phyloP scores from a whole-genome alignment of 2,888 invertebrate genomes.

The Sericinus montela region DNA sequence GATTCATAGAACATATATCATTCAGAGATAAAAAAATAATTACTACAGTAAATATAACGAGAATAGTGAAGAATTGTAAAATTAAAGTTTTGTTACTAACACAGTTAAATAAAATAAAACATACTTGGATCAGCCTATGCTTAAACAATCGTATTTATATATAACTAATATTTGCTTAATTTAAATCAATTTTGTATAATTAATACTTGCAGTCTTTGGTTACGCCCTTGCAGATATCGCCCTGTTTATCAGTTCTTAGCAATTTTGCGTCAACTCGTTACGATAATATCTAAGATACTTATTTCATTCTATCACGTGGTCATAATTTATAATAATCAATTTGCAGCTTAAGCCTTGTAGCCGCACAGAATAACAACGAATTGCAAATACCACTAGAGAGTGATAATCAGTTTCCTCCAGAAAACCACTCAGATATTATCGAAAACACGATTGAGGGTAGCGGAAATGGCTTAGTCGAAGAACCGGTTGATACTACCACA shows the following conservation, averaged over 20 bases:
- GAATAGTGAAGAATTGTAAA: no score
- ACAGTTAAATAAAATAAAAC: no score
- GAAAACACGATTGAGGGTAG: conserved; percentile 47
- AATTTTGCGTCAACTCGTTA: conserved; percentile 60
- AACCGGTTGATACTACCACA: conserved; percentile 36
- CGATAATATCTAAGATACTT: conserved; percentile 49
- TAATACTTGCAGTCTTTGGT: conserved; percentile 26
- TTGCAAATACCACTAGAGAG: conserved; percentile 57
- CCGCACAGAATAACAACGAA: conserved; percentile 57
- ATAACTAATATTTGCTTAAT: no score
- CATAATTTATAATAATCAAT: conserved; percentile 25
- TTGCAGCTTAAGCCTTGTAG: conserved; percentile 33
- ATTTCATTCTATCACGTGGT: conserved; percentile 53
- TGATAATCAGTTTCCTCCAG: conserved; percentile 65
- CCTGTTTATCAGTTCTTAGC: conserved; percentile 61
- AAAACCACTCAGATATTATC: conserved; percentile 43
- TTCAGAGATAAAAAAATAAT: no score
- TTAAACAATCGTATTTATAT: no score
- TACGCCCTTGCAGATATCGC: conserved; percentile 63
- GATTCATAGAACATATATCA: no score
- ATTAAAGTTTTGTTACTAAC: no score
- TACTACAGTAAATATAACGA: no score
- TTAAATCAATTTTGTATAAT: no score
- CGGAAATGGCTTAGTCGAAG: conserved; percentile 45
- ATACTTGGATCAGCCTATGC: no score